These are phyloP conservation scores for Micoletzkya japonica DNA, from an alignment of 2,888 invertebrate genomes.

Conservation along the genomic window DNA sequence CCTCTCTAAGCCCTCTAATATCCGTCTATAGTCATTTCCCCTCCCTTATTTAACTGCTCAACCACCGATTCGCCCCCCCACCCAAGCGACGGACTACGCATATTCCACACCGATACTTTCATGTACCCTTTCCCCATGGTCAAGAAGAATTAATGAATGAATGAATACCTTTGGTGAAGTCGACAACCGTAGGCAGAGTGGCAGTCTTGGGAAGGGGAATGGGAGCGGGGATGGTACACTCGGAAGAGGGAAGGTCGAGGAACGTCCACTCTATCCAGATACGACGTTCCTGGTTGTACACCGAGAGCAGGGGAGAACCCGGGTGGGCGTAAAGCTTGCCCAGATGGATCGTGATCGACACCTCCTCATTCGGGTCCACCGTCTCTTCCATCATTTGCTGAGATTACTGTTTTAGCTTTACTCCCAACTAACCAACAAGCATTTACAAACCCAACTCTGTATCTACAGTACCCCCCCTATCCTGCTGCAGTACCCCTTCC, in stretches of 20 bases:
- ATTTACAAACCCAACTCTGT: too few relatives aligned
- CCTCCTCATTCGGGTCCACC: constrained; percentile 17
- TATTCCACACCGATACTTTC: too few relatives aligned
- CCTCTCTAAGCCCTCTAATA: too few relatives aligned
- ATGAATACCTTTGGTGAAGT: constrained; percentile 30
- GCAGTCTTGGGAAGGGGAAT: constrained; percentile 34
- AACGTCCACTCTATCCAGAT: constrained; percentile 28
- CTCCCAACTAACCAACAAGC: too few relatives aligned
- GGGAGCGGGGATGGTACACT: constrained; percentile 35
- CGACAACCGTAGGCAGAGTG: constrained; percentile 30
- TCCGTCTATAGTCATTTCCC: too few relatives aligned
- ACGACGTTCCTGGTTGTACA: background rate
- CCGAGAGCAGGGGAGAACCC: constrained; percentile 6
- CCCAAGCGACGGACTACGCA: too few relatives aligned
- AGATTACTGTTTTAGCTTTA: too few relatives aligned
- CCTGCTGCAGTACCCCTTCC: background rate
- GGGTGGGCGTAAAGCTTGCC: background rate
- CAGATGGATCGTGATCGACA: background rate
- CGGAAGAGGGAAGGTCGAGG: constrained; percentile 39
- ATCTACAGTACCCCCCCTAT: background rate
- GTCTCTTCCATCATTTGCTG: constrained; percentile 10
- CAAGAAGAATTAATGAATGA: background rate
- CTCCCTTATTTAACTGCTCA: too few relatives aligned
- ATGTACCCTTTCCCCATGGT: background rate
- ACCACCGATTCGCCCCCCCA: too few relatives aligned